Evolutionary conservation across 1,140 invertebrate genomes (phyloP), one percentile per base, ranked within the genome.

Genomic region (Armadillidium nasatum): DNA sequence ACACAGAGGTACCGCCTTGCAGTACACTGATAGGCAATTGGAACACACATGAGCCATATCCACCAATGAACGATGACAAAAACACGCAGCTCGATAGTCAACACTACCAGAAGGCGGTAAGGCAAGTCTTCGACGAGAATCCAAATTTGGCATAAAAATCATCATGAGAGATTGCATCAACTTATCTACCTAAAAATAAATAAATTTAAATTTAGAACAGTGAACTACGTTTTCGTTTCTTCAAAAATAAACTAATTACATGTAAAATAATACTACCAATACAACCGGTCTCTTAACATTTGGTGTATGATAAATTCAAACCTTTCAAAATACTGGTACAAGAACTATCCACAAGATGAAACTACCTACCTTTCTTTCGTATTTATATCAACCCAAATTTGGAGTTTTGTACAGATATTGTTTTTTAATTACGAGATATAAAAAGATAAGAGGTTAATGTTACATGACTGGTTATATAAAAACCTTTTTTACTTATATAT

Each of bases 21-120:
- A 99, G 85, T 97, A 98, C 82, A 99, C 94, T 83, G 95, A 97
- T 33, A 99, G 87, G 86, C 97, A 99, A 76, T 99, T 93, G 6
- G 97, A 99, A 85, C 96, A 99, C 15, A 99, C 96, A 85, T 94
- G 98, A 73, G 95, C 97, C 82, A 97, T 93, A 83, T 97, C 95
- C 70, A 98, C 92, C 44, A 98, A 88, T 82, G 95, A 94, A n/a
- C 95, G 87, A 86, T 99, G 97, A 84, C 97, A 99, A 87, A 99
- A 99, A 85, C 97, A 99, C 0, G 96, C 95, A 22, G 97, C 95
- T 81, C 96, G 87, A 84, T 97, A 98, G 85, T 98, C 96, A 11
- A 98, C 94, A 81, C 95, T 93, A 0, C 91, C 91, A 9, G 93
- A 89, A 0, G 94, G 93, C 0, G 96, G 96, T 67, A 98, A 83